Conservation (phyloP, 1,140 invertebrate species). For the Spodoptera litura region DNA sequence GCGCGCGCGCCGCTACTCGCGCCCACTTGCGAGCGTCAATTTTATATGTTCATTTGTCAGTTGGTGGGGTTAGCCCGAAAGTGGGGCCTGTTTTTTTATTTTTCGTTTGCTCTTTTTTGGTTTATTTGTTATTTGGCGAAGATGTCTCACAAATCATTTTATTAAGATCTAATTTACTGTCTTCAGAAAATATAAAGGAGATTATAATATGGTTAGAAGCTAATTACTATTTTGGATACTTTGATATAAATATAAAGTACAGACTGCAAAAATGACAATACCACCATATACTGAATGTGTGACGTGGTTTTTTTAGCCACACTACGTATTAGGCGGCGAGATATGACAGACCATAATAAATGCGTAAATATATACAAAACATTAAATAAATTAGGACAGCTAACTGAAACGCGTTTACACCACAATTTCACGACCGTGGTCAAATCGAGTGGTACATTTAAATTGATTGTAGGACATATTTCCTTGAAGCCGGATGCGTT, state of each 20-base stretch:
- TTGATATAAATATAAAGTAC: too few relatives aligned
- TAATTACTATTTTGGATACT: too few relatives aligned
- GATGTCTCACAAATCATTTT: too few relatives aligned
- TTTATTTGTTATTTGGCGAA: not conserved
- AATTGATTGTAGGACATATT: constrained; percentile 84
- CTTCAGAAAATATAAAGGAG: too few relatives aligned
- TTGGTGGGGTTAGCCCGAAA: not conserved
- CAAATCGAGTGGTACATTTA: constrained; percentile 80
- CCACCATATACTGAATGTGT: too few relatives aligned
- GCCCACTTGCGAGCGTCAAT: constrained; percentile 56
- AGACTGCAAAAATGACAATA: too few relatives aligned
- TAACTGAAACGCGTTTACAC: constrained; percentile 25
- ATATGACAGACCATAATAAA: too few relatives aligned
- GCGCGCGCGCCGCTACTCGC: constrained; percentile 59
- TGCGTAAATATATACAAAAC: too few relatives aligned
- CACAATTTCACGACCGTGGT: constrained; percentile 66
- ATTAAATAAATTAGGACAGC: constrained; percentile 17
- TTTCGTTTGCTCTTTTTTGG: not conserved
- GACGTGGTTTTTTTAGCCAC: too few relatives aligned
- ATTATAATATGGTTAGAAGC: too few relatives aligned
- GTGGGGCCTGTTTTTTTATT: not conserved
- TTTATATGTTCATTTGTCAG: constrained; percentile 33
- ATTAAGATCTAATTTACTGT: too few relatives aligned
- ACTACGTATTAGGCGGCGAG: too few relatives aligned
- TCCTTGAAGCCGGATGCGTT: constrained; percentile 84